phyloP scores from a whole-genome alignment of 2,888 invertebrate genomes.

The Neocrepidodera transversa region DNA sequence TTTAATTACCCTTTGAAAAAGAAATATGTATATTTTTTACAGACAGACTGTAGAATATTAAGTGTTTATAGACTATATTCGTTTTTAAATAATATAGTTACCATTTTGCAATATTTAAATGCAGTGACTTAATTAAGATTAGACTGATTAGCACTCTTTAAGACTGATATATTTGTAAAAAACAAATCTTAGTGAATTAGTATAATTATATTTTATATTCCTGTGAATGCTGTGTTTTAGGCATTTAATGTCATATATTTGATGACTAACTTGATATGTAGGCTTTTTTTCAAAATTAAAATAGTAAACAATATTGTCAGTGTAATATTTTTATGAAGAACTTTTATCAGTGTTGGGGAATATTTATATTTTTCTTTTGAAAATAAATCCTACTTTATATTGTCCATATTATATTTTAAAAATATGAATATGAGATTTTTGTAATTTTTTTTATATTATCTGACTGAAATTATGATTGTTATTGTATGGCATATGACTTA shows the following conservation, averaged over 20 bases:
- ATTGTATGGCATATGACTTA: constrained; percentile 20
- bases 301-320: not conserved
- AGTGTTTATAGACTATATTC: not conserved
- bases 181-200: constrained; percentile 29
- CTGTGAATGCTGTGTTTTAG: constrained; percentile 33
- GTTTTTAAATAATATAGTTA: constrained; percentile 21
- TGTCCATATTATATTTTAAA: constrained; percentile 33
- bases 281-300: not conserved
- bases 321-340: not conserved
- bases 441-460: constrained; percentile 26
- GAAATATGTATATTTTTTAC: too few species aligned
- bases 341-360: not conserved
- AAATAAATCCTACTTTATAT: constrained; percentile 8
- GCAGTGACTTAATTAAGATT: constrained; percentile 16
- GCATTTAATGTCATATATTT: constrained; percentile 34
- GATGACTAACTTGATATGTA: constrained; percentile 1
- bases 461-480: constrained; percentile 29
- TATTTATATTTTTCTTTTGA: constrained; percentile 7
- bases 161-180: constrained; percentile 32
- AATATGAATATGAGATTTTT: constrained; percentile 31
- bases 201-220: constrained; percentile 25
- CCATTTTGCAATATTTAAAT: constrained; percentile 27
- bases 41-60: not conserved
- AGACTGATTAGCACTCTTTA: constrained; percentile 33
- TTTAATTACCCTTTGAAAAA: too few species aligned